Conservation (phyloP, 1,140 invertebrate species). For the Oedothorax gibbosus region DNA sequence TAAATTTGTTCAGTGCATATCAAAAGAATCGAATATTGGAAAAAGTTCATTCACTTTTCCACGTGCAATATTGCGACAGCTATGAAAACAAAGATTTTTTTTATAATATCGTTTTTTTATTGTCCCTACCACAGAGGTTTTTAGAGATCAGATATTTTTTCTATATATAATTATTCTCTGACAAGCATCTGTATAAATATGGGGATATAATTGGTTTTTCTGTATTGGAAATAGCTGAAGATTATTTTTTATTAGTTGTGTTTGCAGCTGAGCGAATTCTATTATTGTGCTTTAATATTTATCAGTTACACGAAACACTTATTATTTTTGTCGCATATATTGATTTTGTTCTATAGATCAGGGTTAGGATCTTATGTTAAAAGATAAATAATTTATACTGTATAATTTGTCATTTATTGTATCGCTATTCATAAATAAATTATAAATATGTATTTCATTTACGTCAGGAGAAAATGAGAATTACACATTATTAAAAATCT, state of each 20-base stretch:
- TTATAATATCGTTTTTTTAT: not conserved
- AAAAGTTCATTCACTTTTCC: constrained; percentile 49
- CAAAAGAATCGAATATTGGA: constrained; percentile 27
- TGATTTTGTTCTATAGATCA: constrained; percentile 37
- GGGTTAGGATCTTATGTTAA: constrained; percentile 20
- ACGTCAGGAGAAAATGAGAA: no score
- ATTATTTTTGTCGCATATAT: constrained; percentile 29
- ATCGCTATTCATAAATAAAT: no score
- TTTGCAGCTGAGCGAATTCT: not conserved
- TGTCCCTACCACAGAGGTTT: constrained; percentile 13
- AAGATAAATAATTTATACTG: no score
- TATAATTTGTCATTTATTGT: no score
- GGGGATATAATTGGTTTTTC: constrained; percentile 49
- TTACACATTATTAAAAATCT: no score
- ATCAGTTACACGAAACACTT: constrained; percentile 8
- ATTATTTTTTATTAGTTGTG: constrained; percentile 1
- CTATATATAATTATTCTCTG: not conserved
- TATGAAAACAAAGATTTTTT: constrained; percentile 31
- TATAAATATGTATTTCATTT: no score
- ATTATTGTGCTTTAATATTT: constrained; percentile 39
- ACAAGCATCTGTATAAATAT: constrained; percentile 37
- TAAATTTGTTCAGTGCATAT: constrained; percentile 3
- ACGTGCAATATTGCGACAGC: constrained; percentile 16
- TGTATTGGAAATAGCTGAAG: constrained; percentile 51
- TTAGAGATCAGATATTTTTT: constrained; percentile 9